Percentiles rank a stretch among this genome's conserved stretches.
These are phyloP conservation scores for Polypedilum vanderplanki DNA, from an alignment of 1,140 invertebrate genomes.

Conservation along the genomic window DNA sequence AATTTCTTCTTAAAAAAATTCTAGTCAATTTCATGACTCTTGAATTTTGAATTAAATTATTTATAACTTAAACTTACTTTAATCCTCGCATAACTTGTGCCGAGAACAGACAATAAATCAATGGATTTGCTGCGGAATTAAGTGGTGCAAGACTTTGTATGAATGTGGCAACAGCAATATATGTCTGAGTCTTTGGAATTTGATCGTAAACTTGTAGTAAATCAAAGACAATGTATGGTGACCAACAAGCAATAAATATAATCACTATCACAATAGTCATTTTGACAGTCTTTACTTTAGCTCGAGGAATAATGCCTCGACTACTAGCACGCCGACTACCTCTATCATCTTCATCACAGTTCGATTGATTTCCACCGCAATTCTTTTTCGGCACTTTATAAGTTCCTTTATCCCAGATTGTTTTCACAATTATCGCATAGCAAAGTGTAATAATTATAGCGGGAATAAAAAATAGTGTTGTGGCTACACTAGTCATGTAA, in stretches of 20 bases:
- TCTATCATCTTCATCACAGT: slow-evolving; percentile 46
- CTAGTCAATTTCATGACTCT: neutral
- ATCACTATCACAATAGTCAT: slow-evolving; percentile 96
- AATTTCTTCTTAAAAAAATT: neutral
- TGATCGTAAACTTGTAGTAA: slow-evolving; percentile 85
- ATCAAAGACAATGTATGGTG: slow-evolving; percentile 90
- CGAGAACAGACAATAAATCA: slow-evolving; percentile 92
- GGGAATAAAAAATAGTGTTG: slow-evolving; percentile 79
- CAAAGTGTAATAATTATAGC: slow-evolving; percentile 85
- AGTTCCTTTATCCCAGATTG: slow-evolving; percentile 76
- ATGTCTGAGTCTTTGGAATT: slow-evolving; percentile 71
- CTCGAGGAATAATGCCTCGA: slow-evolving; percentile 82
- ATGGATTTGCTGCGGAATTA: slow-evolving; percentile 89
- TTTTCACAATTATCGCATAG: slow-evolving; percentile 85
- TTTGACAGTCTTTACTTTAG: slow-evolving; percentile 95
- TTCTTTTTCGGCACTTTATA: slow-evolving; percentile 45
- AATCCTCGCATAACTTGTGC: slow-evolving; percentile 80
- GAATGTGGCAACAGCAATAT: slow-evolving; percentile 78
- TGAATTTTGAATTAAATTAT: neutral
- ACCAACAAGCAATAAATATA: slow-evolving; percentile 93
- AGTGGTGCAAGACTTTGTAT: slow-evolving; percentile 88
- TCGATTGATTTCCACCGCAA: slow-evolving; percentile 31
- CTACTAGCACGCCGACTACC: slow-evolving; percentile 65
- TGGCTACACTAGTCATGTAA: slow-evolving; percentile 78
- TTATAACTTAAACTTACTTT: slow-evolving; percentile 57